phyloP scores from a whole-genome alignment of 2,113 vertebrate species.

The Zosterops lateralis region DNA sequence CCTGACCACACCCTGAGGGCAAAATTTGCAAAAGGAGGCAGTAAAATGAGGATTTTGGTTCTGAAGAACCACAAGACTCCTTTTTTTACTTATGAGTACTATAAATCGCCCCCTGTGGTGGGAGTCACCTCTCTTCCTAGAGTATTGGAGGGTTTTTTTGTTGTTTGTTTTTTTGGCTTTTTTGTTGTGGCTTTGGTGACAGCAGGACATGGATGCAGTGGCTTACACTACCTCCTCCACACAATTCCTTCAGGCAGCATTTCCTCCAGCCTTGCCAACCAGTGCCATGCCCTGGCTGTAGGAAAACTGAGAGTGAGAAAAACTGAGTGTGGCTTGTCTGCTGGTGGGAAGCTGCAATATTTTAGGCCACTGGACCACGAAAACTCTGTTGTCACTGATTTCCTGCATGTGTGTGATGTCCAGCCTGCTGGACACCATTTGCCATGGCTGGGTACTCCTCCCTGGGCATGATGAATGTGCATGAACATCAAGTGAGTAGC shows the following conservation, averaged over 20 bases:
- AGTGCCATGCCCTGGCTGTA: neutral
- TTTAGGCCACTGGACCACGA: neutral
- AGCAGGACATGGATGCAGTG: neutral
- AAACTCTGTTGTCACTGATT: neutral
- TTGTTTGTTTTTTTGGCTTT: no score
- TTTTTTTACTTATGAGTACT: neutral
- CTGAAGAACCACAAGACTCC: neutral
- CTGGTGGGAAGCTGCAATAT: neutral
- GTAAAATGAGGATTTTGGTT: neutral
- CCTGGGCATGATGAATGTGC: no score
- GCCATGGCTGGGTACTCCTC: no score
- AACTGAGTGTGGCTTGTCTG: neutral
- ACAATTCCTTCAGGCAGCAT: neutral
- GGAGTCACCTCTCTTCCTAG: neutral
- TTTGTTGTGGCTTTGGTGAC: neutral
- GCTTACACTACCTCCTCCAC: neutral
- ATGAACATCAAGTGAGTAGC: no score
- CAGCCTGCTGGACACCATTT: neutral
- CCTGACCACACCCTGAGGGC: neutral
- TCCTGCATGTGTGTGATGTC: neutral
- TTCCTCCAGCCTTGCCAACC: neutral
- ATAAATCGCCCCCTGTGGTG: neutral
- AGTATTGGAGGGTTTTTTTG: no score
- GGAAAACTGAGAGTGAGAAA: neutral
- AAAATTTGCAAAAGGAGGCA: neutral